Evolutionary conservation across 2,888 invertebrate genomes (phyloP).

Genomic region (Pristionchus japonicus): DNA sequence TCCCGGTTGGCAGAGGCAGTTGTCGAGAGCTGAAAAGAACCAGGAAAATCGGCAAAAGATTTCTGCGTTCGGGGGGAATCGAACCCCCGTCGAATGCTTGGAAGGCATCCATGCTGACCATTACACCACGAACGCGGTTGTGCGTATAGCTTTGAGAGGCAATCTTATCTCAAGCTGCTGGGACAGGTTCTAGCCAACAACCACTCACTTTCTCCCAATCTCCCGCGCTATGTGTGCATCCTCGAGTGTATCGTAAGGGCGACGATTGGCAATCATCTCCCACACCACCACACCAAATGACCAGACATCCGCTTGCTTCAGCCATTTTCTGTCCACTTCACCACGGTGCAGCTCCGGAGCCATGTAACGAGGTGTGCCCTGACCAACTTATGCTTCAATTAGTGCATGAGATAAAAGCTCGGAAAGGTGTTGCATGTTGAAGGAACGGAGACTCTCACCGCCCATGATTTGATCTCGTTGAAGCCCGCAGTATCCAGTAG

Average conservation of each 20-base stretch:
- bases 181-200: no score
- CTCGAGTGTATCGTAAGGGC: not conserved
- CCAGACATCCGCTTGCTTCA: not conserved
- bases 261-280: not conserved
- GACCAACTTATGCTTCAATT: no score
- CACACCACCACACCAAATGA: not conserved
- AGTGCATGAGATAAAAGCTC: not conserved
- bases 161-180: no score
- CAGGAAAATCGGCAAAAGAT: no score
- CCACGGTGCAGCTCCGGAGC: not conserved
- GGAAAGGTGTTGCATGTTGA: not conserved
- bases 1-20: not conserved
- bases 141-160: no score
- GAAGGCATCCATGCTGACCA: conserved; percentile 60
- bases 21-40: not conserved
- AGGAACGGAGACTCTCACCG: no score
- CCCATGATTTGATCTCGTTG: not conserved
- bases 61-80: no score
- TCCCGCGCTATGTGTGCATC: not conserved
- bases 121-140: conserved; percentile 55
- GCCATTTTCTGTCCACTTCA: not conserved
- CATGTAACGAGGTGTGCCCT: not conserved
- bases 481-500: not conserved
- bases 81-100: conserved; percentile 61
- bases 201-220: not conserved